Evolutionary conservation across 2,113 vertebrate species (phyloP).

Genomic region (Clupea harengus): DNA sequence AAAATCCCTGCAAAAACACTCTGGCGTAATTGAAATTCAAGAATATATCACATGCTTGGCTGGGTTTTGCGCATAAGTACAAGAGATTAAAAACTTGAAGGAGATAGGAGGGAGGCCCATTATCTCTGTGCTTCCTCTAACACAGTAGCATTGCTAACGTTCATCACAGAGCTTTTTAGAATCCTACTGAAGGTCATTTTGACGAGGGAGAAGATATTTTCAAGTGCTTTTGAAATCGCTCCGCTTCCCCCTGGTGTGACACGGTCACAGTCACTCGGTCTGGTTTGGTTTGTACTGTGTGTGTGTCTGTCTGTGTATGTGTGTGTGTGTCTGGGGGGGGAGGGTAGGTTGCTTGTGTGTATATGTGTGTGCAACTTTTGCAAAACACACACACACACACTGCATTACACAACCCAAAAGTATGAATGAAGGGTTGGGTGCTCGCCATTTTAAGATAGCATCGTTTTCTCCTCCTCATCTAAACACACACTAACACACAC

Average conservation of each 20-base stretch:
- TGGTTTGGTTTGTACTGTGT: no score
- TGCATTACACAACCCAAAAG: no score
- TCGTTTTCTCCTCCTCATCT: neutral
- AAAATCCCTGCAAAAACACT: slow-evolving; percentile 41
- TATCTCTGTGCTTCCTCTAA: slow-evolving; percentile 42
- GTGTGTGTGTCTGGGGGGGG: no score
- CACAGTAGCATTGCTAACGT: neutral
- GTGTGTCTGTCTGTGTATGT: neutral
- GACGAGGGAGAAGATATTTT: neutral
- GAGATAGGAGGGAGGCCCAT: slow-evolving; percentile 56
- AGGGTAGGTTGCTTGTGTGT: no score
- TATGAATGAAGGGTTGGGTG: neutral
- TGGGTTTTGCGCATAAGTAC: slow-evolving; percentile 57
- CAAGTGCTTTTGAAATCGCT: neutral
- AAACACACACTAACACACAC: neutral
- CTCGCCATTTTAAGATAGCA: neutral
- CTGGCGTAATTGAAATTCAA: slow-evolving; percentile 62
- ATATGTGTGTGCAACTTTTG: no score
- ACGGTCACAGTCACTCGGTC: no score
- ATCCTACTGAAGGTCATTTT: neutral
- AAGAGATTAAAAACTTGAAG: slow-evolving; percentile 66
- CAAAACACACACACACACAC: no score
- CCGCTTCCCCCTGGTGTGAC: neutral
- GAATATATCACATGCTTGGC: slow-evolving; percentile 60
- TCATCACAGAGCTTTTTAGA: neutral